A percentile compares a stretch with the other conserved stretches of the same genome.
Conservation (phyloP, 2,888 invertebrate genomes). For the Helleia helle region DNA sequence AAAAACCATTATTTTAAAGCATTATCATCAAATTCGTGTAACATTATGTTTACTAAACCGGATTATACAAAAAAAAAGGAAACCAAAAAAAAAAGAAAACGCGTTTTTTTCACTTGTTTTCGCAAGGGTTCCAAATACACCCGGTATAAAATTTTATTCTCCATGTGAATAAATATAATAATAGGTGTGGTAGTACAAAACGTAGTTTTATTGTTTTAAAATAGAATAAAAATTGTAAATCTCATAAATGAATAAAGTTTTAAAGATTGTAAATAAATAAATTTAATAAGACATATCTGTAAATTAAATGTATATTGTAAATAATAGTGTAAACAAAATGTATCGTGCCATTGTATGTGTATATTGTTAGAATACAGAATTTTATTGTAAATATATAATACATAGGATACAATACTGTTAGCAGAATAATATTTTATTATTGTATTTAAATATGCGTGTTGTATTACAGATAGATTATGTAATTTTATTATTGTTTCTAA, state of each 20-base stretch:
- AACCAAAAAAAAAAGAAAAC: no score
- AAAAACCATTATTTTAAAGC: no score
- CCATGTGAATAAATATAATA: no score
- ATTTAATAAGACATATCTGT: not conserved
- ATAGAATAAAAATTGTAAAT: not conserved
- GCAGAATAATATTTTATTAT: not conserved
- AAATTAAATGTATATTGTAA: not conserved
- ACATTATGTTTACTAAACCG: no score
- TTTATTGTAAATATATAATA: not conserved
- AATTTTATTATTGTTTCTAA: not conserved
- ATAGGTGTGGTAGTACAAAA: no score
- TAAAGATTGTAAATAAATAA: not conserved
- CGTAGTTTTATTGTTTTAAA: no score
- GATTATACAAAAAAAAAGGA: no score
- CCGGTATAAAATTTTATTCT: no score
- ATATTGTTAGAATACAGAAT: no score
- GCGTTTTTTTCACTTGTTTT: no score
- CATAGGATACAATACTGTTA: not conserved
- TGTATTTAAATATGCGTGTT: not conserved
- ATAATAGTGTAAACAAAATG: not conserved
- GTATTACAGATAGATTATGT: not conserved
- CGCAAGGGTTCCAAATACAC: no score
- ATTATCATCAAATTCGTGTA: no score
- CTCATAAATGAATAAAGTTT: not conserved
- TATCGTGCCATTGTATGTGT: not conserved